Evolutionary conservation across 1,140 invertebrate species (phyloP).

Genomic region (Acarapis woodi): DNA sequence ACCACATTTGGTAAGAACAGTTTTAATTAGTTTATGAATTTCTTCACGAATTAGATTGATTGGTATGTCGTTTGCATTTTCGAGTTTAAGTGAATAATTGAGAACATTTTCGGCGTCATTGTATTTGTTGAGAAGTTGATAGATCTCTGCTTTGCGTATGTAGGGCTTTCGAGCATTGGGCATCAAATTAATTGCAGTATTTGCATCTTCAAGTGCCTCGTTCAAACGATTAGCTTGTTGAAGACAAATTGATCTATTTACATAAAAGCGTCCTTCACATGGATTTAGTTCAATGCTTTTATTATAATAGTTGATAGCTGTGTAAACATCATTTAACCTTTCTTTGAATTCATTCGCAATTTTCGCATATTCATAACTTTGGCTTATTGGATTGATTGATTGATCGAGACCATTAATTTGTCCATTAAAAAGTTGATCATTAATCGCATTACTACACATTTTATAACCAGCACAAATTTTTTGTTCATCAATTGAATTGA

Average conservation of each 20-base stretch:
- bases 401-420: no score
- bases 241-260: constrained; percentile 1
- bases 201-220: not conserved
- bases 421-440: no score
- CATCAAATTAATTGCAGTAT: not conserved
- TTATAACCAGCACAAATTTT: no score
- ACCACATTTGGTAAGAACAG: not conserved
- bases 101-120: constrained; percentile 1
- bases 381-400: no score
- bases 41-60: not conserved
- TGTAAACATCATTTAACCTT: no score
- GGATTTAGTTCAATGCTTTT: not conserved
- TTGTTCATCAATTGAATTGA: no score
- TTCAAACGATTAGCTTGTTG: not conserved
- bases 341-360: no score
- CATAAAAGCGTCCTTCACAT: not conserved
- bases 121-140: not conserved
- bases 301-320: not conserved
- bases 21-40: not conserved
- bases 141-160: not conserved
- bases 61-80: not conserved
- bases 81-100: not conserved
- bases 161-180: not conserved
- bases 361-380: no score
- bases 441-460: no score